These are phyloP conservation scores for Tinamus guttatus DNA, from an alignment of 2,113 vertebrate genomes.

Conservation along the genomic window DNA sequence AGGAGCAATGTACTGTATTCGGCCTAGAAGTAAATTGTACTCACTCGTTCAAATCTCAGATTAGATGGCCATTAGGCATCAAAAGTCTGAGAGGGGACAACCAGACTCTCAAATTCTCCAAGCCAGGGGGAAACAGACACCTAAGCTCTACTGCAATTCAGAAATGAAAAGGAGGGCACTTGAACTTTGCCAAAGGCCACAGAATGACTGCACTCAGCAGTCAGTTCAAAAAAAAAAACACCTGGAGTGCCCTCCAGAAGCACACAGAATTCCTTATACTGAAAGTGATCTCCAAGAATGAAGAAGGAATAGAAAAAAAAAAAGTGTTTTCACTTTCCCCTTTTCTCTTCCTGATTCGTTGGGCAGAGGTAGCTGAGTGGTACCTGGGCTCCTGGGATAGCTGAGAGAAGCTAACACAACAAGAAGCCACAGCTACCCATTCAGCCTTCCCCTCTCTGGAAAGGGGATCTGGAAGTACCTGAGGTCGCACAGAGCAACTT, in stretches of 20 bases:
- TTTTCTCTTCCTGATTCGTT: no score
- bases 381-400: no score
- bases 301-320: no score
- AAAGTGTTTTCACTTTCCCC: no score
- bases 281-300: no score
- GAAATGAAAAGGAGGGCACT: neutral
- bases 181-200: neutral
- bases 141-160: neutral
- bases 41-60: neutral
- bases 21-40: neutral
- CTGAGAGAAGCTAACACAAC: no score
- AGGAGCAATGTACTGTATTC: neutral
- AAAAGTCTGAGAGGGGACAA: neutral
- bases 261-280: no score
- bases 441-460: no score
- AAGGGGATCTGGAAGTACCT: no score
- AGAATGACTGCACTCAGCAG: accelerated
- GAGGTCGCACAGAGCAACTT: no score
- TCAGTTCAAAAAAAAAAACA: neutral
- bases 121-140: neutral
- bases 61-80: neutral
- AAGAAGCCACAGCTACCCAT: no score
- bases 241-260: neutral
- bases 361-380: no score
- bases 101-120: neutral